Evolutionary conservation across 2,113 vertebrate genomes (phyloP).

Genomic region (Aramus guarauna): DNA sequence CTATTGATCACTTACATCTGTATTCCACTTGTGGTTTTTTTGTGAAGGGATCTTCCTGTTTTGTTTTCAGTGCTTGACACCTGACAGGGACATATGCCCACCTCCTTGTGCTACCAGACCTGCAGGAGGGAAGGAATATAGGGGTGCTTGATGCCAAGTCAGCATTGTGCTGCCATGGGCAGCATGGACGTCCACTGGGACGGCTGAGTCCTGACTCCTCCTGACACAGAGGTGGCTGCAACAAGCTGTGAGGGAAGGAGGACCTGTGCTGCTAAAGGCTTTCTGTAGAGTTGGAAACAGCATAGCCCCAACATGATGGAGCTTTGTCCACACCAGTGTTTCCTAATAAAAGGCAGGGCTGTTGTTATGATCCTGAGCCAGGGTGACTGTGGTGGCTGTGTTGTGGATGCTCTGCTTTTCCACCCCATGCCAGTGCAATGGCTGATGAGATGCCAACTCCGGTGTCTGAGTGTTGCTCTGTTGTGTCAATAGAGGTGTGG

Average conservation of each 20-base stretch:
- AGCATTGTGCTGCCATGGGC: not conserved
- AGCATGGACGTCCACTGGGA: not conserved
- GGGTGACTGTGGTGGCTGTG: not conserved
- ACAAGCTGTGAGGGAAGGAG: not conserved
- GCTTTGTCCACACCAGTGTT: not conserved
- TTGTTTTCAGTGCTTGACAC: not conserved
- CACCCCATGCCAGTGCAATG: not conserved
- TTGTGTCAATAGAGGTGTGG: not conserved
- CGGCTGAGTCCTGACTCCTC: not conserved
- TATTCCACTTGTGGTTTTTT: not conserved
- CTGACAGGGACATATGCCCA: fast-evolving
- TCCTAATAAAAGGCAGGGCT: not conserved
- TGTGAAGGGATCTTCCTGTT: not conserved
- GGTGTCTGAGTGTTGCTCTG: not conserved
- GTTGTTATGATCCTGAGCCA: not conserved
- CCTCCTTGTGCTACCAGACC: not conserved
- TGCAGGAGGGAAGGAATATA: not conserved
- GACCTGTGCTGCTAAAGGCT: not conserved
- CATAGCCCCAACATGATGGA: not conserved
- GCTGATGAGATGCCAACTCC: not conserved
- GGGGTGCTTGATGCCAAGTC: not conserved
- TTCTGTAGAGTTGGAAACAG: not conserved
- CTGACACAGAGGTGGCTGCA: not conserved
- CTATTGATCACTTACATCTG: not conserved
- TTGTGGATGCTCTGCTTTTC: not conserved